These are phyloP conservation scores for Phytoseiulus persimilis DNA, from an alignment of 2,888 invertebrate species.

Conservation along the genomic window DNA sequence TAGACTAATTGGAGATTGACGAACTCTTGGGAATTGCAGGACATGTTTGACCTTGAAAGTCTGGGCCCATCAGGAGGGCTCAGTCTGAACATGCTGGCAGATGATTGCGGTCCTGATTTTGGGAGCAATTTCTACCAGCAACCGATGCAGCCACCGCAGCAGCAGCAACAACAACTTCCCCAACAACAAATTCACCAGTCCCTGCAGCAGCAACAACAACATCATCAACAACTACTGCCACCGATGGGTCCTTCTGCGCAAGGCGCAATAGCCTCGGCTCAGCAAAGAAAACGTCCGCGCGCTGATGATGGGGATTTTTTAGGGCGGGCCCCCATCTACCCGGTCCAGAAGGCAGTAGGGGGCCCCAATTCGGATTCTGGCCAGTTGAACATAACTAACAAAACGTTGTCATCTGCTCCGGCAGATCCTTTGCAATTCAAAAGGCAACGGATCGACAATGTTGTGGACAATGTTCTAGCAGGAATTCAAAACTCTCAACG, in stretches of 20 bases:
- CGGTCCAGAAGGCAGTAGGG: constrained; percentile 16
- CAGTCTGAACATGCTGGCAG: constrained; percentile 23
- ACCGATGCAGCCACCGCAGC: constrained; percentile 43
- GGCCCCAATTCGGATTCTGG: constrained; percentile 26
- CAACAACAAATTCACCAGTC: constrained; percentile 39
- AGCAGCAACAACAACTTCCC: constrained; percentile 39
- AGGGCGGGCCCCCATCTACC: constrained; percentile 10
- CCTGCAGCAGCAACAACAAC: constrained; percentile 42
- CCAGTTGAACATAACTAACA: constrained; percentile 18
- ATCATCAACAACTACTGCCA: constrained; percentile 45
- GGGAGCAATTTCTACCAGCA: constrained; percentile 24
- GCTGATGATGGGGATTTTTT: constrained; percentile 38
- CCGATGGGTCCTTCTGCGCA: background rate
- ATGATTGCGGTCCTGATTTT: background rate
- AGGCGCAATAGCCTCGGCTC: background rate
- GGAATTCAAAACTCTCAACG: constrained; percentile 8
- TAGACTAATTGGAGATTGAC: no score
- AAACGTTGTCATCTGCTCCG: background rate
- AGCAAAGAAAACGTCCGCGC: constrained; percentile 1
- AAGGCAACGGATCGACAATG: constrained; percentile 14
- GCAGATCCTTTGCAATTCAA: background rate
- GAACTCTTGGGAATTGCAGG: background rate
- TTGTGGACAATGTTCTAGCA: constrained; percentile 7
- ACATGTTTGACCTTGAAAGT: constrained; percentile 27
- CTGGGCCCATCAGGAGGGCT: constrained; percentile 16